A percentile compares a stretch with the other conserved stretches of the same genome.
Evolutionary conservation across 1,140 invertebrate species (phyloP).

Genomic region (Drosophila pruinosa): DNA sequence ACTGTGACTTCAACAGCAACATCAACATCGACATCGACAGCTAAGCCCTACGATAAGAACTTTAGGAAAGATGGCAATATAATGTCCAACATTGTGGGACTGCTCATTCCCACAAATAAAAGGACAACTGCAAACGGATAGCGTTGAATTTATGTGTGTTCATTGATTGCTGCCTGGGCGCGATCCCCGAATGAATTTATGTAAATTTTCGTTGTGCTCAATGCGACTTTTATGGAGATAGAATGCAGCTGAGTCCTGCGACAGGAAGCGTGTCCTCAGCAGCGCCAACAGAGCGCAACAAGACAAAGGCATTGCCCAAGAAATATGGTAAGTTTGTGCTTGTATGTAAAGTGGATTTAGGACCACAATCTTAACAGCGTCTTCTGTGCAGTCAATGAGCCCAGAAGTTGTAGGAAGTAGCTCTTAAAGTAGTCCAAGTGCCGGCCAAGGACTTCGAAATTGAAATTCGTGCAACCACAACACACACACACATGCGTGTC

Average conservation of each 20-base stretch:
- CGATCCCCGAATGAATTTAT: constrained; percentile 55
- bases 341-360: constrained; percentile 18
- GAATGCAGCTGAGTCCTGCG: constrained; percentile 61
- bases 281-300: constrained; percentile 28
- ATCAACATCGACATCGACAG: constrained; percentile 22
- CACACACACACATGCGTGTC: constrained; percentile 23
- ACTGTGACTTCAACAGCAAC: background rate
- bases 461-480: constrained; percentile 32
- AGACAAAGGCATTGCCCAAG: constrained; percentile 7
- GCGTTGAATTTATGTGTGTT: constrained; percentile 67
- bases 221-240: constrained; percentile 73
- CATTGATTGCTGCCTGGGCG: constrained; percentile 63
- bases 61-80: constrained; percentile 39
- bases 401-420: constrained; percentile 28
- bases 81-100: constrained; percentile 19
- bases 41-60: constrained; percentile 68
- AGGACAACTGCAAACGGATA: constrained; percentile 64
- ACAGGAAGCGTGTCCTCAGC: background rate
- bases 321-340: background rate
- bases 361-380: constrained; percentile 3
- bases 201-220: constrained; percentile 63
- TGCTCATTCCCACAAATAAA: constrained; percentile 30
- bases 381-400: constrained; percentile 50
- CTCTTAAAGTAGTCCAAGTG: constrained; percentile 56
- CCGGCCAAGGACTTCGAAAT: constrained; percentile 42